These are phyloP conservation scores for Galerucella nymphaeae DNA, from an alignment of 2,888 invertebrate species.

Conservation along the genomic window DNA sequence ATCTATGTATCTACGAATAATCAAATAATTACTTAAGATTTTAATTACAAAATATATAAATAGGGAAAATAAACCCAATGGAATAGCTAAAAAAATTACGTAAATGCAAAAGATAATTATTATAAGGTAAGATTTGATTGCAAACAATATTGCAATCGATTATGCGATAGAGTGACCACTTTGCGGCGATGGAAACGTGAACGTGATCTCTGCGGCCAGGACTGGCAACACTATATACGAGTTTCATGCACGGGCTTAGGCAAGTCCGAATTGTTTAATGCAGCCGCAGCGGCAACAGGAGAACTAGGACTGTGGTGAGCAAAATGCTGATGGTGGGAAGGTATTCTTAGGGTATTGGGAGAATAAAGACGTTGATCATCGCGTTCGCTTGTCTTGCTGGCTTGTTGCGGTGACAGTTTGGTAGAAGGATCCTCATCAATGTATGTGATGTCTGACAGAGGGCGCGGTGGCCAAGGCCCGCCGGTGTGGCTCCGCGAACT, in stretches of 20 bases:
- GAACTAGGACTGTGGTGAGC: constrained; percentile 68
- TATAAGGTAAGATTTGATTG: constrained; percentile 21
- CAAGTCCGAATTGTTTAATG: constrained; percentile 67
- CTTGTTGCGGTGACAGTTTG: constrained; percentile 60
- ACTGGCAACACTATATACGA: constrained; percentile 71
- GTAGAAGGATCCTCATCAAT: constrained; percentile 65
- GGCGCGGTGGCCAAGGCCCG: constrained; percentile 73
- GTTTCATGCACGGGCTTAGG: constrained; percentile 78
- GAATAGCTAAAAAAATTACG: not conserved
- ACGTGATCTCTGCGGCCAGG: constrained; percentile 59
- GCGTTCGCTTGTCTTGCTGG: constrained; percentile 59
- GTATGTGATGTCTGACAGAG: constrained; percentile 85
- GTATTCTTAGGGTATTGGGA: constrained; percentile 66
- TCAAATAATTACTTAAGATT: not conserved
- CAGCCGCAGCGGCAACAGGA: constrained; percentile 66
- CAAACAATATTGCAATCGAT: constrained; percentile 32
- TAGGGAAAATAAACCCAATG: not conserved
- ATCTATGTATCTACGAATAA: not conserved
- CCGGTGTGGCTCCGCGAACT: constrained; percentile 81
- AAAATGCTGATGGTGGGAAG: constrained; percentile 68
- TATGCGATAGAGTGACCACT: constrained; percentile 46
- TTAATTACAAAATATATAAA: constrained; percentile 3
- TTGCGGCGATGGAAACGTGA: constrained; percentile 59
- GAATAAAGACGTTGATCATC: constrained; percentile 63
- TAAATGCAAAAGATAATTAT: not conserved